Base-by-base conservation (phyloP, 2,888 invertebrate species). In the Morpho deidamia region DNA sequence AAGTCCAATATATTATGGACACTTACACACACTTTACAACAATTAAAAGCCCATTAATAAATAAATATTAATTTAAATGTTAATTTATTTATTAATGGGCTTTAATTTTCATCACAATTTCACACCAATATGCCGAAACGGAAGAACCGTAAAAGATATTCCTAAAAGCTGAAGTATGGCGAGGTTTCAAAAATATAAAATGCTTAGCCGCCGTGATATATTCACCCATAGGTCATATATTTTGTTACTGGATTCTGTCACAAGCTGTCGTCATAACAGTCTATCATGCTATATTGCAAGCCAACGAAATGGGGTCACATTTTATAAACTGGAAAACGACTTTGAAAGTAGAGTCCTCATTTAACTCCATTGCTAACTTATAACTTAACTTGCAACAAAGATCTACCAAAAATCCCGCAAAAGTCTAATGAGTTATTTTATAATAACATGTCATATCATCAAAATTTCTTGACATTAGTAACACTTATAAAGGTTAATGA, bases 231-330 rank as follows among this genome's bases (percentile, higher is more conserved):
- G 10, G 47, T 48, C 40, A 49, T 55, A 58, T 48, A 57, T 54
- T 48, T 37, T 47, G 37, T 34, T 41, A 51, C 51, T 57, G 47
- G 51, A 51, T 51, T 51, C 51, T 45, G 54, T 54, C 55, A 47
- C 57, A 47, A 39, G 37, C 48, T 52, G 49, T 52, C 47, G 51
- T 40, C 57, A 54, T 54, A 54, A 54, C 54, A 44, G 46, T 51
- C 47, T 51, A 44, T 51, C 56, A 56, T 48, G 40, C 46, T 41
- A 57, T 55, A 55, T 55, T 57, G 56, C 45, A 46, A 44, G 48
- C 51, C 40, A 55, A 32, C 38, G 55, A 35, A 54, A 58, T 49
- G 47, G 51, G 54, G 52, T 55, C 58, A 51, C 45, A 55, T 52
- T 57, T 51, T 46, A 50, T 53, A 49, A 43, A 49, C 50, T 43